Base-by-base conservation (phyloP, 2,888 invertebrate species). In the Aromia moschata region DNA sequence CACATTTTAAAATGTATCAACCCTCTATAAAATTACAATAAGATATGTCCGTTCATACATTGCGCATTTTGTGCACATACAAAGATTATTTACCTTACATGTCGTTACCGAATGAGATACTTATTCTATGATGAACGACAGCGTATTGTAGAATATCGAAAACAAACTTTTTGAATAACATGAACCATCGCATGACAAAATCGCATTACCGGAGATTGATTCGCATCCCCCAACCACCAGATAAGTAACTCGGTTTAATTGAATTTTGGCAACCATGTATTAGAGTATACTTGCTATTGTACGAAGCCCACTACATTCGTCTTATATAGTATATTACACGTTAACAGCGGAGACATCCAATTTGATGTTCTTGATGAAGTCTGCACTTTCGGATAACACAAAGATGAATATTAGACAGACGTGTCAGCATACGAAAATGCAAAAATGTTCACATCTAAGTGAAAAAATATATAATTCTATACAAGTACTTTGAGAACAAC, bases 1-100 rank as follows among this genome's bases (percentile, higher is more conserved):
- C 80, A 81, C 80, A 81, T 80, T 80, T 80, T 80, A 80, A 81
- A 81, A 80, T 80, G 79, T 80, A 80, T 80, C 80, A 80, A 77
- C 78, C 79, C 79, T 72, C 79, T 77, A 80, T 80, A 79, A 80
- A 80, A 80, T 80, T 79, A 79, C 79, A 80, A 80, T 80, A 79
- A 79, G 76, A 78, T 79, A 79, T 79, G 73, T 75, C 64, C 67
- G 68, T 64, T 64, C 64, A 58, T 67, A 69, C 68, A 65, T 68
- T 65, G 65, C 58, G 68, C 68, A 70, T 69, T 70, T 68, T 67
- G 58, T 71, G 69, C 71, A 58, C 51, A 60, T 71, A 73, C 69
- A 71, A 69, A 69, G 66, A 49, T 7, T 25, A 25, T 25, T 25
- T 7, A 25, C 4, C 7, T 25, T 7, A 25, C 7, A 25, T 25